phyloP scores from a whole-genome alignment of 1,140 invertebrate species.

The Anastrepha ludens region DNA sequence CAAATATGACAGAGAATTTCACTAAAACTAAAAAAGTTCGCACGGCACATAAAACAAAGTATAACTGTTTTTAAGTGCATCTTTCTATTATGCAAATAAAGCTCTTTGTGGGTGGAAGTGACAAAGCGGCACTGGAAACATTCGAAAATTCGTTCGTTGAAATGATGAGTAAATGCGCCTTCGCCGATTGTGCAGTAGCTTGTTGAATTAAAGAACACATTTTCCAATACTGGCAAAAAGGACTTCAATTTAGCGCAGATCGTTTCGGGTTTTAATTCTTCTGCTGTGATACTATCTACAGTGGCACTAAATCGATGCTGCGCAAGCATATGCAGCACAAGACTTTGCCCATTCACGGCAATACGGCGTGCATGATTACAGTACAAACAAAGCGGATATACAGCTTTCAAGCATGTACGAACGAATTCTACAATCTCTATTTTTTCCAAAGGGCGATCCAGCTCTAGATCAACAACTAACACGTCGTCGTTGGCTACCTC shows the following conservation, averaged over 20 bases:
- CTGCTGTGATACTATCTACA: conserved; percentile 83
- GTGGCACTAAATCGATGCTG: conserved; percentile 85
- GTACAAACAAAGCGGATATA: conserved; percentile 83
- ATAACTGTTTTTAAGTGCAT: conserved; percentile 88
- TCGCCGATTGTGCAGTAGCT: conserved; percentile 78
- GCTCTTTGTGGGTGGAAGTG: conserved; percentile 85
- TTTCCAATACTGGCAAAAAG: conserved; percentile 78
- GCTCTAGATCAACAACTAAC: conserved; percentile 81
- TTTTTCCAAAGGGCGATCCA: conserved; percentile 83
- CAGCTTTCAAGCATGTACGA: conserved; percentile 82
- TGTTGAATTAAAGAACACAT: conserved; percentile 82
- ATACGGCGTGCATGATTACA: conserved; percentile 89
- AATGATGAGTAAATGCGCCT: conserved; percentile 58
- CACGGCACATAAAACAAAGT: conserved; percentile 89
- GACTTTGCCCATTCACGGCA: conserved; percentile 86
- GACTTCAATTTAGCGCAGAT: conserved; percentile 81
- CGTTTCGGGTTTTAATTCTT: conserved; percentile 82
- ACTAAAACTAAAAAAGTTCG: conserved; percentile 89
- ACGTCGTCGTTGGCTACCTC: conserved; percentile 79
- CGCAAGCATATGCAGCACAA: conserved; percentile 84
- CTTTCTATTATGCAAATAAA: conserved; percentile 88
- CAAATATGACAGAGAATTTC: conserved; percentile 89
- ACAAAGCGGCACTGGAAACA: conserved; percentile 89
- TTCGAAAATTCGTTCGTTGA: conserved; percentile 80
- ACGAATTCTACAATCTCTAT: conserved; percentile 82